Base-by-base conservation (phyloP, 2,797 vertebrate species). In the Xiphorhynchus erythropygius region DNA sequence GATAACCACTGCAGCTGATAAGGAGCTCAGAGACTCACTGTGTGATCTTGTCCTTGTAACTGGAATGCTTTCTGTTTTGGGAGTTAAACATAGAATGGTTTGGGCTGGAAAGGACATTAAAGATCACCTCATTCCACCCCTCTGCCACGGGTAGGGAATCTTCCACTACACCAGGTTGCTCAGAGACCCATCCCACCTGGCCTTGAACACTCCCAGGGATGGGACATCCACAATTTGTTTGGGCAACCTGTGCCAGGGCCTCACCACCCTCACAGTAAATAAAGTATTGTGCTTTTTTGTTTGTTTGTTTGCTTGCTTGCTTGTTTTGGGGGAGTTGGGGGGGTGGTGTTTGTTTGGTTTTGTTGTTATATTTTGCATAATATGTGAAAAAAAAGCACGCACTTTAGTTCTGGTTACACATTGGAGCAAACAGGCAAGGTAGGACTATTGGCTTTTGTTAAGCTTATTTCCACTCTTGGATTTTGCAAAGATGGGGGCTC, bases 101-200 rank as follows among this genome's bases (percentile, higher is more conserved):
- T 84, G 50, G 44, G 28, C 30, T 70, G 57, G 44, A 27, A 64
- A 2, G 14, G 44, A 46, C 3, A 10, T 16, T 3, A 64, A 56
- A 57, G 7, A 0, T 0, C 57, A 33, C 0, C 44, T 37, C 56
- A 8, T 30, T 0, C 21, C 64, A 42, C 11, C 7, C 16, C 42
- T 35, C 27, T 9, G 17, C 57, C 57, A 33, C 27, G 37, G 60
- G 17, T 50, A 83, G 71, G 50, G 71, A 57, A 33, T 8, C 37
- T 64, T 0, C n/a, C 57, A n/a, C 37, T 27, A 1, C 6, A 1
- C 42, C 57, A 77, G 56, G 42, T 5, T 44, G 71, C 23, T 63
- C 71, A 44, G 1, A 75, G 23, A 37, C 35, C 70, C 32, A 12
- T 50, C 71, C 87, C 70, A 0, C n/a, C 50, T 77, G 71, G 23